Evolutionary conservation across 35 echinoderm and acorn worm species (phyloP).

Genomic region (Lytechinus variegatus): DNA sequence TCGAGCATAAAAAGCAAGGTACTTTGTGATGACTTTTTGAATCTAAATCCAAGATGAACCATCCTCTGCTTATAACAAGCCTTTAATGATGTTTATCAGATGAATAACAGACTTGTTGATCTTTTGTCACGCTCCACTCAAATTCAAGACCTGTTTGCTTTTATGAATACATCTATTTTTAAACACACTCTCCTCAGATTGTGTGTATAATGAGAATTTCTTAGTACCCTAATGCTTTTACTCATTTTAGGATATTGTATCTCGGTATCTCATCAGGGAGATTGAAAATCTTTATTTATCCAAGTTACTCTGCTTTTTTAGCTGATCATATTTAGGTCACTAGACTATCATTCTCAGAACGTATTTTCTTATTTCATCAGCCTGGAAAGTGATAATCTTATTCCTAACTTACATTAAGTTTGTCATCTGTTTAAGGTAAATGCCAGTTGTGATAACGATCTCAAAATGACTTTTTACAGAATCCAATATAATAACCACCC

Average conservation of each 20-base stretch:
- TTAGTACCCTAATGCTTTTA: neutral
- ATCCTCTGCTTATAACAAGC: neutral
- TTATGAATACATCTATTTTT: neutral
- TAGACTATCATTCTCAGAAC: neutral
- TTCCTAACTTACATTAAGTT: too few relatives aligned
- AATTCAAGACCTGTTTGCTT: neutral
- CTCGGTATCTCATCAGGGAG: neutral
- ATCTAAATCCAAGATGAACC: neutral
- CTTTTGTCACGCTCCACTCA: neutral
- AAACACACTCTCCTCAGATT: neutral
- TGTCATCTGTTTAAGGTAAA: too few relatives aligned
- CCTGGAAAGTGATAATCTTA: neutral
- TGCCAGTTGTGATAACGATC: too few relatives aligned
- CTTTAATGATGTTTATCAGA: neutral
- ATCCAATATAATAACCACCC: too few relatives aligned
- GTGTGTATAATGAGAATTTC: neutral
- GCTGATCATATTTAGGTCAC: neutral
- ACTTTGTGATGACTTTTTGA: too few relatives aligned
- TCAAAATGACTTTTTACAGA: too few relatives aligned
- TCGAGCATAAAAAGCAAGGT: too few relatives aligned
- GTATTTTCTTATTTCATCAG: neutral
- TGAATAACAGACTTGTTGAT: neutral
- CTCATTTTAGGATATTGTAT: neutral
- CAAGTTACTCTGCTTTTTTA: neutral
- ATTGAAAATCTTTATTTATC: neutral